These are phyloP conservation scores for Drosophila algonquin DNA, from an alignment of 2,888 invertebrate species.

Conservation along the genomic window DNA sequence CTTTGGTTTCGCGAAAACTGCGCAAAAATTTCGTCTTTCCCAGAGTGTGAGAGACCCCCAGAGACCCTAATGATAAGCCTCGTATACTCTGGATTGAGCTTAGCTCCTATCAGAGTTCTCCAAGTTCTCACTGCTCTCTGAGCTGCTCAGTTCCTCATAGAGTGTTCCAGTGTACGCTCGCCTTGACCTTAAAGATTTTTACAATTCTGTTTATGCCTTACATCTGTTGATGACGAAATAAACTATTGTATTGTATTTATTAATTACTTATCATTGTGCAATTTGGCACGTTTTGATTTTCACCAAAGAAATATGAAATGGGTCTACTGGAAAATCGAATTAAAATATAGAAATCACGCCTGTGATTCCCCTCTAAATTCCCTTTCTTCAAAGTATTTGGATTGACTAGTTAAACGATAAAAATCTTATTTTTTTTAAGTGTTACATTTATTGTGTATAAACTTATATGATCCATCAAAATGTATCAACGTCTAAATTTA, in stretches of 20 bases:
- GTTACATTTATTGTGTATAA: too few relatives aligned
- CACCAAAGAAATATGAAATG: constrained; percentile 1
- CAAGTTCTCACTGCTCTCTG: constrained; percentile 21
- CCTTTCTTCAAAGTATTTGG: too few relatives aligned
- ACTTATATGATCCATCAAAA: neutral
- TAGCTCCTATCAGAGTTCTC: constrained; percentile 27
- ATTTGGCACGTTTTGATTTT: neutral
- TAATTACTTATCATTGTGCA: neutral
- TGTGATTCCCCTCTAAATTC: too few relatives aligned
- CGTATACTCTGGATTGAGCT: constrained; percentile 17
- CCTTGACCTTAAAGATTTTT: constrained; percentile 66
- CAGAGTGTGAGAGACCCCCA: neutral
- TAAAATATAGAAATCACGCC: too few relatives aligned
- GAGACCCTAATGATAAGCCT: constrained; percentile 53
- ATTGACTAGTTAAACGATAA: too few relatives aligned
- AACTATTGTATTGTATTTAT: neutral
- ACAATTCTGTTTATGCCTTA: constrained; percentile 20
- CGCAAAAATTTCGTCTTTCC: constrained; percentile 35
- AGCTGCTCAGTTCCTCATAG: constrained; percentile 12
- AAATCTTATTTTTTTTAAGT: too few relatives aligned
- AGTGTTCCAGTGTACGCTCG: constrained; percentile 3
- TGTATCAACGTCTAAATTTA: neutral
- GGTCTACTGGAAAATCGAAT: too few relatives aligned
- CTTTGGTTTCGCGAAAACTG: constrained; percentile 58
- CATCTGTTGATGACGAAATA: constrained; percentile 4